These are phyloP conservation scores for Rotaria sp. DNA, from an alignment of 2,888 invertebrate species.

Conservation along the genomic window DNA sequence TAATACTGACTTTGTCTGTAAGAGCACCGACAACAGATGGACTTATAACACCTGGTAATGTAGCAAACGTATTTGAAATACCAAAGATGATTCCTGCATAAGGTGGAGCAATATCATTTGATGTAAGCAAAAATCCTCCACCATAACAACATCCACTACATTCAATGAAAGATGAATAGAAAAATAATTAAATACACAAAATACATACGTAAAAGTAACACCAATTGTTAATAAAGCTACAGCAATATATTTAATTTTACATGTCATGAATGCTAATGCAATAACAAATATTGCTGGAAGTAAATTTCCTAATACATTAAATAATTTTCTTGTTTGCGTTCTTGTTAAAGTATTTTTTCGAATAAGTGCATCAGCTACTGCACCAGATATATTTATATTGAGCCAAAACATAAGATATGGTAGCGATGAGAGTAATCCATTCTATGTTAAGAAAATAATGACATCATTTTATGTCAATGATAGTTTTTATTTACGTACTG, in stretches of 20 bases:
- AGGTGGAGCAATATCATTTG: conserved; percentile 38
- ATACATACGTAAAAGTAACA: conserved; percentile 34
- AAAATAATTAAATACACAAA: background rate
- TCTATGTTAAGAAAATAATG: conserved; percentile 24
- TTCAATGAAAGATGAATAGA: background rate
- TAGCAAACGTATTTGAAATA: conserved; percentile 39
- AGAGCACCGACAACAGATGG: conserved; percentile 36
- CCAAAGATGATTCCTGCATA: conserved; percentile 41
- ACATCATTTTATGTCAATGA: background rate
- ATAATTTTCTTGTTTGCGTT: conserved; percentile 34
- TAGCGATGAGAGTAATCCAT: conserved; percentile 39
- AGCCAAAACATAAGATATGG: conserved; percentile 39
- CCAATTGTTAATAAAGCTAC: conserved; percentile 37
- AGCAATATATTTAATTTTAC: conserved; percentile 32
- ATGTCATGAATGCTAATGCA: conserved; percentile 39
- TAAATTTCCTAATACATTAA: conserved; percentile 30
- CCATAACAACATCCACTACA: conserved; percentile 39
- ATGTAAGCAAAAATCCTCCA: conserved; percentile 39
- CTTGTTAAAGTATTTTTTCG: conserved; percentile 23
- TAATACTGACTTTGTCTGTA: conserved; percentile 26
- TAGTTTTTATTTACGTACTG: conserved; percentile 14
- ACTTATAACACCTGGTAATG: conserved; percentile 37
- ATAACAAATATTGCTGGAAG: conserved; percentile 37
- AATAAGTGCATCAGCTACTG: conserved; percentile 29
- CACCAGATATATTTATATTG: conserved; percentile 33